Conservation (phyloP, 2,113 vertebrate genomes). For the Callocephalon fimbriatum region DNA sequence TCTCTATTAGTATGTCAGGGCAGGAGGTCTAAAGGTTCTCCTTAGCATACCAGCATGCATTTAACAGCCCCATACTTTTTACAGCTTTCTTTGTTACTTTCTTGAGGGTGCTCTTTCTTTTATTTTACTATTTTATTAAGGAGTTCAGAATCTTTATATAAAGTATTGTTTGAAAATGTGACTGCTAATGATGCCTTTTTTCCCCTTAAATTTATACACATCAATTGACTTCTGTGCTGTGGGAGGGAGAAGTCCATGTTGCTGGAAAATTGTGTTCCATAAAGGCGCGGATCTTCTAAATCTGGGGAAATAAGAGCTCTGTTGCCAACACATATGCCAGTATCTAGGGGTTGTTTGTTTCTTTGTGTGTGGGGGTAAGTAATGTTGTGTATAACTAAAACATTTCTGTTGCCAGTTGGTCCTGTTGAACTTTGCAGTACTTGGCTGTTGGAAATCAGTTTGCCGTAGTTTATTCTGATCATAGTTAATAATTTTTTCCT, state of each 20-base stretch:
- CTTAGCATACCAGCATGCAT: not conserved
- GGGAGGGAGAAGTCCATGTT: not conserved
- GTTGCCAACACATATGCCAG: accelerated
- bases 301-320: not conserved
- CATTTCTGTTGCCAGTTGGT: not conserved
- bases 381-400: not conserved
- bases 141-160: not conserved
- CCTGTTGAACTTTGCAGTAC: not conserved
- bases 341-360: not conserved
- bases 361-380: not conserved
- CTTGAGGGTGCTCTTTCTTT: not conserved
- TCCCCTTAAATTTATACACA: not conserved
- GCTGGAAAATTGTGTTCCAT: not conserved
- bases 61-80: not conserved
- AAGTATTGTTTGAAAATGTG: not conserved
- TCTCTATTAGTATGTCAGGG: not conserved
- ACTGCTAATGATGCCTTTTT: not conserved
- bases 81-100: not conserved
- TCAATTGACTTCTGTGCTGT: not conserved
- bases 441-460: not conserved
- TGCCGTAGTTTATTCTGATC: not conserved
- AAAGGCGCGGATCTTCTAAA: not conserved
- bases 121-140: not conserved
- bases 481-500: not conserved
- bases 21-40: not conserved